Evolutionary conservation across 1,140 invertebrate genomes (phyloP).

Genomic region (Yoshiicerus persimilis): DNA sequence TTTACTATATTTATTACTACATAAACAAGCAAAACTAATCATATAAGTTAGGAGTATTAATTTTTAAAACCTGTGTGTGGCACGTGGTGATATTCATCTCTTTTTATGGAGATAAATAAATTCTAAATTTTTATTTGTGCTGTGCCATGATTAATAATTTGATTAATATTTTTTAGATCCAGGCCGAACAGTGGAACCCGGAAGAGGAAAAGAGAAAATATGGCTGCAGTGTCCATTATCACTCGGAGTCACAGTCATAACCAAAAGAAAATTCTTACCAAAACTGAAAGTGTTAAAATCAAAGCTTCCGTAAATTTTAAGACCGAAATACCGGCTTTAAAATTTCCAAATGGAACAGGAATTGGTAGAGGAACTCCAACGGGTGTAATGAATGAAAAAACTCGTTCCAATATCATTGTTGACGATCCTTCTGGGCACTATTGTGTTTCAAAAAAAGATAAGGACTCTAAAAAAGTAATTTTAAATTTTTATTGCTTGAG

Average conservation of each 20-base stretch:
- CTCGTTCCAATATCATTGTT: neutral
- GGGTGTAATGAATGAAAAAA: neutral
- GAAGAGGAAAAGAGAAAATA: neutral
- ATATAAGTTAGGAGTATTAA: no score
- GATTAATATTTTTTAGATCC: neutral
- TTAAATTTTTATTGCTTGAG: neutral
- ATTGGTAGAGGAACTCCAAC: neutral
- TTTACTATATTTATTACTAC: no score
- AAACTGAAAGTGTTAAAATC: neutral
- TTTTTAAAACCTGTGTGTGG: no score
- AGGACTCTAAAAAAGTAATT: neutral
- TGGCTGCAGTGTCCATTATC: neutral
- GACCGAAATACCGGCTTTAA: neutral
- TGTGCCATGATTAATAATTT: neutral
- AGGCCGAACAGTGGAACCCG: neutral
- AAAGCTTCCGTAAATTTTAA: neutral
- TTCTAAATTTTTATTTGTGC: no score
- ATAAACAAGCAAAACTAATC: no score
- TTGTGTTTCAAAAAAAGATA: neutral
- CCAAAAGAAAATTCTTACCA: neutral
- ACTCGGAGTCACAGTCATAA: neutral
- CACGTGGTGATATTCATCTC: no score
- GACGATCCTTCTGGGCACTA: neutral
- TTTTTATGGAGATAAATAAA: no score
- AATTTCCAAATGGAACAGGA: neutral